Evolutionary conservation across 2,888 invertebrate genomes (phyloP).

Genomic region (Orthosia gracilis): DNA sequence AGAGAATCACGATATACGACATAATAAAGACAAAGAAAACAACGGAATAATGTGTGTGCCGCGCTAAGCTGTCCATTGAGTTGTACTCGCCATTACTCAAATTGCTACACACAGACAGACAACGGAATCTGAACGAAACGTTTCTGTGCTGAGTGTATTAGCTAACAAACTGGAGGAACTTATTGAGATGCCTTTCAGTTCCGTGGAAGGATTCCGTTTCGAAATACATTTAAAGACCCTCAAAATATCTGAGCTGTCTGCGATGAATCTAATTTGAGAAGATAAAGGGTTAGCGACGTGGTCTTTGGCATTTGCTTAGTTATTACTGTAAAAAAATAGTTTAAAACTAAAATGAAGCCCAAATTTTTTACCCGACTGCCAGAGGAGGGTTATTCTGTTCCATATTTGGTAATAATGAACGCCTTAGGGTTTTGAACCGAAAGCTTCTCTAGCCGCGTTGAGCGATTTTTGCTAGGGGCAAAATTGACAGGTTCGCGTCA

Average conservation of each 20-base stretch:
- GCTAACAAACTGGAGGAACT: conserved; percentile 21
- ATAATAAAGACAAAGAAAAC: conserved; percentile 28
- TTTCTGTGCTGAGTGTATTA: conserved; percentile 25
- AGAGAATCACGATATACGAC: conserved; percentile 14
- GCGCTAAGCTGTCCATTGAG: conserved; percentile 18
- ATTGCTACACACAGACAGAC: conserved; percentile 30
- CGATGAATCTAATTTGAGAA: neutral
- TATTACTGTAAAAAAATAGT: neutral
- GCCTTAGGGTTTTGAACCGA: too few species aligned
- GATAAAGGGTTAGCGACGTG: too few species aligned
- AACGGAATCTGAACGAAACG: neutral
- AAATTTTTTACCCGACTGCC: too few species aligned
- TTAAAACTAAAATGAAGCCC: neutral
- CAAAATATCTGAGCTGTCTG: neutral
- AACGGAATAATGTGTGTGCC: conserved; percentile 32
- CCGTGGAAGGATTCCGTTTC: neutral
- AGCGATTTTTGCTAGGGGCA: too few species aligned
- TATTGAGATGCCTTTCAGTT: conserved; percentile 22
- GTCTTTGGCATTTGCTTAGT: too few species aligned
- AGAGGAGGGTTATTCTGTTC: too few species aligned
- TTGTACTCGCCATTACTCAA: conserved; percentile 14
- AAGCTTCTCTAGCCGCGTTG: too few species aligned
- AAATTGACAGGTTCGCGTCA: too few species aligned
- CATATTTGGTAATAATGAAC: too few species aligned
- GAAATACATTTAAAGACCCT: neutral